phyloP scores from a whole-genome alignment of 2,797 vertebrate species.

The Cottoperca gobio region DNA sequence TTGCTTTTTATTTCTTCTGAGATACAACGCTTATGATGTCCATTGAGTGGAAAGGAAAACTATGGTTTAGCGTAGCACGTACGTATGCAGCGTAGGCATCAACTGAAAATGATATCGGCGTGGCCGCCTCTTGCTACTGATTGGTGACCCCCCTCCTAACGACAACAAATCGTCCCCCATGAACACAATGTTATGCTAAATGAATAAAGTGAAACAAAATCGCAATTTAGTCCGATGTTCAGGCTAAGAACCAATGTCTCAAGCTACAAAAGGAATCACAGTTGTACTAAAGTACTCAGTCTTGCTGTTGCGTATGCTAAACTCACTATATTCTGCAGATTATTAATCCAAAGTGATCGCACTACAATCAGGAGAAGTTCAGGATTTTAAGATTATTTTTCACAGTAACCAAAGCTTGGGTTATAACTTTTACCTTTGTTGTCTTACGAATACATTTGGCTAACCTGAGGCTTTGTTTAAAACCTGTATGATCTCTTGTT shows the following conservation, averaged over 20 bases:
- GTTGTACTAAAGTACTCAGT: too few species aligned
- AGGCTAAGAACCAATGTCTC: neutral
- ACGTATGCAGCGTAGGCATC: too few species aligned
- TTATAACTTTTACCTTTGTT: neutral
- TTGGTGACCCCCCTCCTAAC: neutral
- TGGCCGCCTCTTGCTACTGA: neutral
- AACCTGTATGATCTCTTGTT: neutral
- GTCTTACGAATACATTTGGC: neutral
- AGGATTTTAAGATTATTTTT: neutral
- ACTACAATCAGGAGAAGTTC: neutral
- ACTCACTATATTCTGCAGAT: too few species aligned
- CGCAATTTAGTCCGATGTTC: too few species aligned
- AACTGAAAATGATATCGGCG: too few species aligned
- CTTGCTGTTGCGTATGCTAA: too few species aligned
- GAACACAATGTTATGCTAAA: neutral
- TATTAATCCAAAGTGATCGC: neutral
- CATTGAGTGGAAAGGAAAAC: neutral
- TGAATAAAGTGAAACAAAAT: too few species aligned
- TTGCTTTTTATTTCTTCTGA: slow-evolving; percentile 5
- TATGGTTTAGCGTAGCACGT: too few species aligned
- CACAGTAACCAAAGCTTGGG: neutral
- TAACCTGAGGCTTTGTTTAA: neutral
- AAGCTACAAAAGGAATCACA: neutral
- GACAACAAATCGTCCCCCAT: neutral
- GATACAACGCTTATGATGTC: neutral